Base-by-base conservation (phyloP, 2,888 invertebrate genomes). In the Acanthosoma haemorrhoidale region DNA sequence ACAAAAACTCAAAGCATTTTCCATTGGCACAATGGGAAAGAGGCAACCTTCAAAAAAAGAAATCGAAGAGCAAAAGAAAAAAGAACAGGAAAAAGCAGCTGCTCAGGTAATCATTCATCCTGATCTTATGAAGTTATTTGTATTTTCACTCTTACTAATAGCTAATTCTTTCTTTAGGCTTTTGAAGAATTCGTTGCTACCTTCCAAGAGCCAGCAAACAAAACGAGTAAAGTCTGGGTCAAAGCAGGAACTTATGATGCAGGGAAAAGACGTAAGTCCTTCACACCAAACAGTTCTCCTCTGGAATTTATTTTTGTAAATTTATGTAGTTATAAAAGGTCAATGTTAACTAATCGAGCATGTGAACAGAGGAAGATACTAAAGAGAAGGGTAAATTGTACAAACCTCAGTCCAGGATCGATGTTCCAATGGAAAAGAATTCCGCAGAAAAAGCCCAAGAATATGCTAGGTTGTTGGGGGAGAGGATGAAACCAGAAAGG, bases 191-290 rank as follows among this genome's bases (percentile, higher is more conserved):
- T 97, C 84, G 94, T 97, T 51, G 95, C 94, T 75, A 94, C 96
- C 6, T 98, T 98, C 81, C 94, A 95, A 85, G 95, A 95, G 76
- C 86, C 88, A 0, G 89, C 91, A 0, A 85, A 86, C 76, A 87
- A 90, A 15, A 87, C 89, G 4, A 84, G 84, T 60, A 97, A 96
- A 82, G 90, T 96, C 51, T 99, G 99, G 95, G 92, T 99, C 5
- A 95, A 97, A 82, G 98, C 97, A 70, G 97, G 96, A 68, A 94
- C 96, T 1, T 97, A 97, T 77, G 95, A 96, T 87, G 94, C 95
- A 63, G 94, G 94, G 29, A 91, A 92, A 73, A 85, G 94, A 83
- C 91, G 93, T 92, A 83, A 84, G 86, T 82, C 69, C 63, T 21
- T 64, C 67, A 32, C 43, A 51, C 64, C 41, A n/a, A 64, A 64